Base-by-base conservation (phyloP, 2,888 invertebrate species). In the Tetheella fluctuosa region DNA sequence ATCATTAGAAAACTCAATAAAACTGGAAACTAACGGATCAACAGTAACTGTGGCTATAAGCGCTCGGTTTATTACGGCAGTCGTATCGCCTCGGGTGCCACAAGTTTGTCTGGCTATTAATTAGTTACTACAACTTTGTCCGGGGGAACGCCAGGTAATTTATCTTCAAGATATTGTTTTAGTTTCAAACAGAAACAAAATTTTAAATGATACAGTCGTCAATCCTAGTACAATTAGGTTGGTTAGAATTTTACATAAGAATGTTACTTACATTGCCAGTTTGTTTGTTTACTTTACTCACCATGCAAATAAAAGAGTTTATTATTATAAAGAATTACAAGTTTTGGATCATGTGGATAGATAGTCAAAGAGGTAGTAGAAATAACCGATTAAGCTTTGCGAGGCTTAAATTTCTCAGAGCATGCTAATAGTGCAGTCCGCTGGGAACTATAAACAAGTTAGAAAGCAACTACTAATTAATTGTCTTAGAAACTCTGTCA, bases 1-100 rank as follows among this genome's bases (percentile, higher is more conserved):
- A 37, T 61, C 57, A 58, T 56, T 58, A 53, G 42, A 59, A 59
- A 62, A 59, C 57, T 54, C 58, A 39, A 58, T 59, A 53, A 54
- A 58, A 58, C 39, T 54, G 57, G 62, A 64, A 59, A 48, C 48
- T 48, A 48, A n/a, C 48, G 5, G 48, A 48, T 48, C 48, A 48
- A 48, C 17, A 10, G 10, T n/a, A 48, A 48, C 17, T 20, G 10
- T n/a, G 48, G 10, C 10, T 48, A 17, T 42, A 42, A 17, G 12
- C 17, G 37, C 15, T 10, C 39, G 10, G 48, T 48, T 20, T 48
- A 48, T 48, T 48, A 48, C 48, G 20, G 17, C 48, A 48, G 17
- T 48, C n/a, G n/a, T n/a, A n/a, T n/a, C 48, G 48, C 48, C 48
- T 48, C 48, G 48, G 48, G 48, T 20, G 20, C 48, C 20, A 48